Evolutionary conservation across 2,113 vertebrate genomes (phyloP).

Genomic region (Chaetura pelagica): DNA sequence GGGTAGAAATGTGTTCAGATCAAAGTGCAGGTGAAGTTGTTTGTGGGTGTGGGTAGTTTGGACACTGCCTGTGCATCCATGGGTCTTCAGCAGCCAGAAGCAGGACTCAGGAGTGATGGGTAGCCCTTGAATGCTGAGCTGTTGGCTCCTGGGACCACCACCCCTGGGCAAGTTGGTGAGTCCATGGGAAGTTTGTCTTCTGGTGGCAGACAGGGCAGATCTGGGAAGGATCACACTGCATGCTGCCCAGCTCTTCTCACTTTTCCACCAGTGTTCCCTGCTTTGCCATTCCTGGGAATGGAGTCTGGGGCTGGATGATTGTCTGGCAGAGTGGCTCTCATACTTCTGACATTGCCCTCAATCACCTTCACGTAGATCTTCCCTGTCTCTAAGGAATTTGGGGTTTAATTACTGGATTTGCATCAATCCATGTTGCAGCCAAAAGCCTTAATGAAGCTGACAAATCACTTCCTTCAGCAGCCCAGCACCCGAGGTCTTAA

Average conservation of each 20-base stretch:
- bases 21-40: neutral
- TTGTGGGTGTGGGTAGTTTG: neutral
- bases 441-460: constrained; percentile 26
- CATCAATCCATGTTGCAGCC: neutral
- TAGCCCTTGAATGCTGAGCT: neutral
- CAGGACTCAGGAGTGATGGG: constrained; percentile 1
- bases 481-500: neutral
- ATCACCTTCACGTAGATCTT: neutral
- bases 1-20: neutral
- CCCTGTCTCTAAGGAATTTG: neutral
- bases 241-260: neutral
- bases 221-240: neutral
- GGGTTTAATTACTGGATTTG: neutral
- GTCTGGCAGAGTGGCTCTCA: fast-evolving
- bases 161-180: neutral
- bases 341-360: neutral
- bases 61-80: neutral
- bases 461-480: neutral
- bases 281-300: neutral
- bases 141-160: neutral
- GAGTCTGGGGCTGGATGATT: neutral
- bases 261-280: neutral
- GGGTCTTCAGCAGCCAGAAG: neutral
- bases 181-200: neutral
- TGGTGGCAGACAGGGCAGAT: neutral